Evolutionary conservation across 2,113 vertebrate genomes (phyloP).

Genomic region (Hippocampus abdominalis): DNA sequence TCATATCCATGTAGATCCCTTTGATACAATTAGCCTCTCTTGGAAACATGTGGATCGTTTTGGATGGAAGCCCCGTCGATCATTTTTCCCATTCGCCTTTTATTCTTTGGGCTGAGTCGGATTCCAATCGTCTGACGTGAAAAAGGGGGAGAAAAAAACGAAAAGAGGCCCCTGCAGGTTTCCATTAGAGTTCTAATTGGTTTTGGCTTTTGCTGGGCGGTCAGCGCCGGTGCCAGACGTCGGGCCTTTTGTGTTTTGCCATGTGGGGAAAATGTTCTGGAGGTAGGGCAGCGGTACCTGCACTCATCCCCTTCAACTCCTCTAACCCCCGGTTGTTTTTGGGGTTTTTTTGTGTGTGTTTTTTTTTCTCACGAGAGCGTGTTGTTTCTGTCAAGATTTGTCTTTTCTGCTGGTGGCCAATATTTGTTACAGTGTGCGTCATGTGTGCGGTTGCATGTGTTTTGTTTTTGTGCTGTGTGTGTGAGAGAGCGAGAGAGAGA

Average conservation of each 20-base stretch:
- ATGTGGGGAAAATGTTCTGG: constrained; percentile 64
- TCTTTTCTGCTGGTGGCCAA: neutral
- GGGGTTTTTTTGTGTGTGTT: too few relatives aligned
- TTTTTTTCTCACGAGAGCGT: neutral
- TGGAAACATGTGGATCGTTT: constrained; percentile 63
- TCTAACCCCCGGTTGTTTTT: constrained; percentile 1
- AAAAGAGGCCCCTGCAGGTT: constrained; percentile 76
- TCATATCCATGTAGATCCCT: constrained; percentile 51
- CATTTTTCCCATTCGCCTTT: constrained; percentile 49
- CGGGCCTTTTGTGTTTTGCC: constrained; percentile 62
- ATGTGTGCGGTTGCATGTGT: constrained; percentile 41
- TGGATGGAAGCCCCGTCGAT: constrained; percentile 37
- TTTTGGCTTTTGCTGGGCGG: constrained; percentile 70
- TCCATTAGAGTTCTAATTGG: constrained; percentile 76
- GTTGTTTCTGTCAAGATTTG: neutral
- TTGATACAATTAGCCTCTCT: constrained; percentile 64
- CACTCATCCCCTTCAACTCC: constrained; percentile 28
- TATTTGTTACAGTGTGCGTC: constrained; percentile 26
- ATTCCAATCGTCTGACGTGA: constrained; percentile 76
- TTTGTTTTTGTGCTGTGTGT: constrained; percentile 20
- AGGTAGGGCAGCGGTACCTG: constrained; percentile 44
- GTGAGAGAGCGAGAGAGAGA: neutral
- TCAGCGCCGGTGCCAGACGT: constrained; percentile 60
- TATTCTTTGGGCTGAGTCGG: constrained; percentile 62
- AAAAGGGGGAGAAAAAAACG: constrained; percentile 73